Conservation (phyloP, 2,113 vertebrate species). For the Megaceryle torquata region DNA sequence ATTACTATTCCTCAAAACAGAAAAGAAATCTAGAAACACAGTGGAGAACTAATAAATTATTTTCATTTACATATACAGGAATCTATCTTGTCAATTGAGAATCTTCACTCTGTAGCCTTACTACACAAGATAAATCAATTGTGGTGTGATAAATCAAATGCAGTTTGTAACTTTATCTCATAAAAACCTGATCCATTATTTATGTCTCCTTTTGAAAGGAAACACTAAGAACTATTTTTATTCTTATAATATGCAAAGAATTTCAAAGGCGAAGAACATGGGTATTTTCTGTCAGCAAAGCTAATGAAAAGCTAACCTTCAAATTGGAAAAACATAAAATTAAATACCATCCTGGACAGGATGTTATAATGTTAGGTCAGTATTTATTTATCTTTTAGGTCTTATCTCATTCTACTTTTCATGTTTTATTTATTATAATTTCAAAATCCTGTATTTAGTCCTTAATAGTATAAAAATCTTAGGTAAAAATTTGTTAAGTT, state of each 20-base stretch:
- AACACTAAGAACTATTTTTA: neutral
- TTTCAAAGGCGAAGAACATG: neutral
- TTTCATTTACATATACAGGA: neutral
- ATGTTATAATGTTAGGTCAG: neutral
- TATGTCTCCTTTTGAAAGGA: neutral
- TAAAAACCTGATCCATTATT: neutral
- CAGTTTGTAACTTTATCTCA: neutral
- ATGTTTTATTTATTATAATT: neutral
- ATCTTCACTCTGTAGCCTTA: neutral
- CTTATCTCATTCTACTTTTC: neutral
- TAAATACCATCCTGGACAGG: neutral
- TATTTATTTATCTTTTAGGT: neutral
- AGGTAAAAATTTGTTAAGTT: neutral
- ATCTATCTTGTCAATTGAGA: neutral
- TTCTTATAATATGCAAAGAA: neutral
- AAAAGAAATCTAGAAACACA: neutral
- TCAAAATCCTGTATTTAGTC: neutral
- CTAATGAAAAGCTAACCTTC: neutral
- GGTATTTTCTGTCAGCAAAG: neutral
- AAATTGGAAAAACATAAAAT: neutral
- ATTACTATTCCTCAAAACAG: neutral
- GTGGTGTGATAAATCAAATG: neutral
- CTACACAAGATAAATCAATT: neutral
- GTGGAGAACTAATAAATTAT: neutral
- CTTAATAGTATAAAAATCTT: neutral